A percentile compares a stretch with the other conserved stretches of the same genome.
Conservation (phyloP, 2,888 invertebrate genomes). For the Scaptomyza flava region DNA sequence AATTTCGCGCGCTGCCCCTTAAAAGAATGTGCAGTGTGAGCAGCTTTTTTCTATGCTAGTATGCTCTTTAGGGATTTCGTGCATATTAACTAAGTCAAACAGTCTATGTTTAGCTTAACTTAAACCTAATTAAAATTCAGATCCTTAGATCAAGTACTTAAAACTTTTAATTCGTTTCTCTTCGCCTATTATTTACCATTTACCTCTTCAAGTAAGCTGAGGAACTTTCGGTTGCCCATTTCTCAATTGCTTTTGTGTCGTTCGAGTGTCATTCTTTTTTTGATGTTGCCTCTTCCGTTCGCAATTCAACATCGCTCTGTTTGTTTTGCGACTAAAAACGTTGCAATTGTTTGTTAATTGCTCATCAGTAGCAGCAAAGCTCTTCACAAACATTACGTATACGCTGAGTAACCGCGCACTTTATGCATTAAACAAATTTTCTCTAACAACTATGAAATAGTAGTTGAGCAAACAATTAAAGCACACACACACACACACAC, state of each 20-base stretch:
- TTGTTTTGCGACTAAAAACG: conserved; percentile 61
- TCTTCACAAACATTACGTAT: conserved; percentile 62
- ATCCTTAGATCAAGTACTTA: not conserved
- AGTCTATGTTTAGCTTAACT: not conserved
- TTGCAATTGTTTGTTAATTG: conserved; percentile 77
- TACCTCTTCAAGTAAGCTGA: conserved; percentile 7
- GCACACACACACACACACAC: conserved; percentile 9
- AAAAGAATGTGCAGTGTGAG: conserved; percentile 62
- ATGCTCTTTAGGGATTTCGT: not conserved
- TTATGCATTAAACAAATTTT: conserved; percentile 71
- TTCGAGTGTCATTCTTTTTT: conserved; percentile 25
- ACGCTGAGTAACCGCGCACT: conserved; percentile 64
- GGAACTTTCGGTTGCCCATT: not conserved
- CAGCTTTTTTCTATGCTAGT: conserved; percentile 42
- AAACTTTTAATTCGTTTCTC: not conserved
- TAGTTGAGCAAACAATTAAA: conserved; percentile 60
- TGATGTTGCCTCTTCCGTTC: conserved; percentile 6
- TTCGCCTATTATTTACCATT: not conserved
- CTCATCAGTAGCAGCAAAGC: conserved; percentile 59
- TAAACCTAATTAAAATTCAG: not conserved
- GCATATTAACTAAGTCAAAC: conserved; percentile 14
- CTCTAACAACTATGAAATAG: conserved; percentile 70
- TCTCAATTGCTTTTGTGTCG: not conserved
- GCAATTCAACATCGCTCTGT: conserved; percentile 41
- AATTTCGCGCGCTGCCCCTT: conserved; percentile 50